Evolutionary conservation across 2,888 invertebrate genomes (phyloP).

Genomic region (Ctena decussata): DNA sequence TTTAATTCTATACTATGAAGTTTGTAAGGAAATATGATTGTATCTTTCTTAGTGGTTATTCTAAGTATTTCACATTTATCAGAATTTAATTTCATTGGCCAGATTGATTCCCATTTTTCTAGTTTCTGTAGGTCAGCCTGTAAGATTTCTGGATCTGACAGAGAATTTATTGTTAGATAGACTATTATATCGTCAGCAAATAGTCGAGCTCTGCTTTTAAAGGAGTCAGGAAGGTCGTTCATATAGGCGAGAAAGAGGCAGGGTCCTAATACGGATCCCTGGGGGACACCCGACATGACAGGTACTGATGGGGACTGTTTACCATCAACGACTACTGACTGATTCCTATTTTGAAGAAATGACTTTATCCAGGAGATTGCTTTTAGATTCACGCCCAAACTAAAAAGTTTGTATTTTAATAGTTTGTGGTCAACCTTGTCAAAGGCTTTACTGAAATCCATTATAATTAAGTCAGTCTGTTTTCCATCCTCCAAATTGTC

Average conservation of each 20-base stretch:
- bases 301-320: not conserved
- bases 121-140: conserved; percentile 20
- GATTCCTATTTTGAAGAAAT: conserved; percentile 25
- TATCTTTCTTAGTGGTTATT: conserved; percentile 3
- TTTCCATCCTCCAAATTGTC: conserved; percentile 28
- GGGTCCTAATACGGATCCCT: conserved; percentile 37
- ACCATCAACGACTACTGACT: conserved; percentile 33
- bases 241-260: conserved; percentile 31
- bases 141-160: not conserved
- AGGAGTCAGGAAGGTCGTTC: conserved; percentile 30
- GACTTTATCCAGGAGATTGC: conserved; percentile 18
- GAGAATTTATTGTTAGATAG: conserved; percentile 15
- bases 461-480: conserved; percentile 42
- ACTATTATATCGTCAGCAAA: conserved; percentile 50
- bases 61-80: conserved; percentile 31
- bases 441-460: conserved; percentile 33
- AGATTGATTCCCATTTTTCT: conserved; percentile 13
- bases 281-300: conserved; percentile 32
- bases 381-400: conserved; percentile 11
- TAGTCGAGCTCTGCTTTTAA: conserved; percentile 12
- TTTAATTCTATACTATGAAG: conserved; percentile 9
- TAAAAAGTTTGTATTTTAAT: not conserved
- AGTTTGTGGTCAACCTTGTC: not conserved
- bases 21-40: conserved; percentile 13
- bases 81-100: conserved; percentile 28